phyloP scores from a whole-genome alignment of 1,140 invertebrate species.

The Rhyacophila brunnea region DNA sequence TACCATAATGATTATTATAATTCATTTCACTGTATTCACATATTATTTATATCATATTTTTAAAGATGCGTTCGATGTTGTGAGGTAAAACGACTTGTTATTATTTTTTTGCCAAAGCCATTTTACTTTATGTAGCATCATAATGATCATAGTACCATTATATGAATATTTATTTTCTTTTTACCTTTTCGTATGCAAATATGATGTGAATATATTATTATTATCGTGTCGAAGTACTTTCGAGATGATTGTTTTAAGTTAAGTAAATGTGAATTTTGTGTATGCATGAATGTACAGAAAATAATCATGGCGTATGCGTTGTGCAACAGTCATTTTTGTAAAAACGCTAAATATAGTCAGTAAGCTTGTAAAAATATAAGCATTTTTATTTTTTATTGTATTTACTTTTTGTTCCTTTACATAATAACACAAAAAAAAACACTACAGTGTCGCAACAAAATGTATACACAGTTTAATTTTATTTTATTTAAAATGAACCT shows the following conservation, averaged over 20 bases:
- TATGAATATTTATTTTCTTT: slow-evolving; percentile 29
- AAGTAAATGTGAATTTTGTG: slow-evolving; percentile 23
- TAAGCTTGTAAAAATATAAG: slow-evolving; percentile 28
- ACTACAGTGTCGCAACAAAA: too few species aligned
- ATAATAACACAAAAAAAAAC: too few species aligned
- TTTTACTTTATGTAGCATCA: slow-evolving; percentile 17
- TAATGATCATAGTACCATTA: slow-evolving; percentile 3
- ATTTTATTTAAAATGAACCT: too few species aligned
- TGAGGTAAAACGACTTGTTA: slow-evolving; percentile 10
- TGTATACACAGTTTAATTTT: too few species aligned
- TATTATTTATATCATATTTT: too few species aligned
- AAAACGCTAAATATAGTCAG: slow-evolving; percentile 21
- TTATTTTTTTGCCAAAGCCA: slow-evolving; percentile 26
- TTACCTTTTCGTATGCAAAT: slow-evolving; percentile 9
- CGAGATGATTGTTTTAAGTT: not conserved
- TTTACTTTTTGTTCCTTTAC: not conserved
- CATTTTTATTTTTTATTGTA: slow-evolving; percentile 16
- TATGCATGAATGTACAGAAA: slow-evolving; percentile 30
- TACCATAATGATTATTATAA: too few species aligned
- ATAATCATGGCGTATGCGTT: slow-evolving; percentile 23
- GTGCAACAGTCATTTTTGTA: slow-evolving; percentile 25
- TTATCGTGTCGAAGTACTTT: not conserved
- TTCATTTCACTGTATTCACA: too few species aligned
- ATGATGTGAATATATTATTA: not conserved
- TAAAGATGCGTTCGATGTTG: not conserved